phyloP scores from a whole-genome alignment of 2,797 vertebrate genomes.

The Emys orbicularis region DNA sequence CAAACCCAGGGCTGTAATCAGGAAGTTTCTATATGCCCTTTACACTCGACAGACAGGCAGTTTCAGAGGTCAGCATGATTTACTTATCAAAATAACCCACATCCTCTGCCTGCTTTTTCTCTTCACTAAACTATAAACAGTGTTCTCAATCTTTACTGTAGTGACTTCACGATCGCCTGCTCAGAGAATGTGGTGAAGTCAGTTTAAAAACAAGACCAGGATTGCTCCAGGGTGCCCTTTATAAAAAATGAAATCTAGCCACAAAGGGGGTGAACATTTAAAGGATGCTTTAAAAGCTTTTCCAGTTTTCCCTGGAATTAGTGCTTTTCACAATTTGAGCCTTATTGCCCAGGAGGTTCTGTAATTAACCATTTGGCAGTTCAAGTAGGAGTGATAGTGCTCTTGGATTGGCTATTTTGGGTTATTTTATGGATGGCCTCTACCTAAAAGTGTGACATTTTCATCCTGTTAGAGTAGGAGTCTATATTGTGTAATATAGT shows the following conservation, averaged over 20 bases:
- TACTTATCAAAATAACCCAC: accelerated
- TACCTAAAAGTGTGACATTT: background rate
- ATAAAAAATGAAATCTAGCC: accelerated
- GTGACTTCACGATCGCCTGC: accelerated
- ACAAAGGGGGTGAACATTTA: background rate
- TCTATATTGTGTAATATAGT: background rate
- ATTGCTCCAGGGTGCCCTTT: accelerated
- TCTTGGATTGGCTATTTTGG: slow-evolving; percentile 53
- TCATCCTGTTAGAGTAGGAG: background rate
- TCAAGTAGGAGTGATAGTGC: slow-evolving; percentile 27
- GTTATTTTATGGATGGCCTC: background rate
- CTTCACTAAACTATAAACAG: accelerated
- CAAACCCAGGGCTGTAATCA: background rate
- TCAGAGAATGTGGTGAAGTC: background rate
- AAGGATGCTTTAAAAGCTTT: background rate
- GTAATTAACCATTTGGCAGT: slow-evolving; percentile 29
- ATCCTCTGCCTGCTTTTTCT: background rate
- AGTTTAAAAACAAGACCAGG: background rate
- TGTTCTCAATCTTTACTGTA: accelerated
- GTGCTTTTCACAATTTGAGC: background rate
- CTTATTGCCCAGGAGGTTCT: background rate
- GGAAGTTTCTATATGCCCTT: background rate
- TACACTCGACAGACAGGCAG: accelerated
- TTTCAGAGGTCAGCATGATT: background rate
- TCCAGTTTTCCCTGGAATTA: background rate